These are phyloP conservation scores for Ennomos erosarius DNA, from an alignment of 2,888 invertebrate genomes.

Conservation along the genomic window DNA sequence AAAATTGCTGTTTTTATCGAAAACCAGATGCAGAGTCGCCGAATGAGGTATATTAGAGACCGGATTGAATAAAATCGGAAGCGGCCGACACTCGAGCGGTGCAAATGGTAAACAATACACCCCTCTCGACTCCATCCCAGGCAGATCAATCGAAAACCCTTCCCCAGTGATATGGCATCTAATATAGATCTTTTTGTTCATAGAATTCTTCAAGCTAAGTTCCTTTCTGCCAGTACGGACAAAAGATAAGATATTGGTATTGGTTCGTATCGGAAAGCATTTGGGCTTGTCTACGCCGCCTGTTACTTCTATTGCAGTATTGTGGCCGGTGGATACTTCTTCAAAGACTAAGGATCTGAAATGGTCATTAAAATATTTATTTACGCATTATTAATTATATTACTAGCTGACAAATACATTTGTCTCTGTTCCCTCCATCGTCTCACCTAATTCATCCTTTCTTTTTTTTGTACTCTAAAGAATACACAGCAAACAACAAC, in stretches of 20 bases:
- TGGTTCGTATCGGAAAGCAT: slow-evolving; percentile 73
- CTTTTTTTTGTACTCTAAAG: no score
- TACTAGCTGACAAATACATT: no score
- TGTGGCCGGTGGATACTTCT: slow-evolving; percentile 58
- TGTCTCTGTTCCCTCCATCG: no score
- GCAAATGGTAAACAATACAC: slow-evolving; percentile 64
- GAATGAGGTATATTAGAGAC: slow-evolving; percentile 54
- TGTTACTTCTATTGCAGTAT: slow-evolving; percentile 56
- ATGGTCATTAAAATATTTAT: slow-evolving; percentile 23
- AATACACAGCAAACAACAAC: no score
- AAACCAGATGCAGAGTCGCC: slow-evolving; percentile 63
- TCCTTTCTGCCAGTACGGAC: slow-evolving; percentile 70
- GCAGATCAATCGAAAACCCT: slow-evolving; percentile 70
- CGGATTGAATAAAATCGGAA: slow-evolving; percentile 67
- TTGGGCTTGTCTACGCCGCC: slow-evolving; percentile 63
- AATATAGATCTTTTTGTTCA: slow-evolving; percentile 65
- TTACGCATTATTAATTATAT: neutral
- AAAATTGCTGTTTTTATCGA: slow-evolving; percentile 67
- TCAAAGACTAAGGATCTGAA: slow-evolving; percentile 68
- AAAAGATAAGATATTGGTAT: slow-evolving; percentile 66
- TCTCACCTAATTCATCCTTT: no score
- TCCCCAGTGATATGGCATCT: slow-evolving; percentile 71
- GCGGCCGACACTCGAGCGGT: slow-evolving; percentile 63
- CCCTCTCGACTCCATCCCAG: slow-evolving; percentile 63
- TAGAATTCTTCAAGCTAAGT: slow-evolving; percentile 69